Percentiles rank a stretch among this genome's conserved stretches.
Evolutionary conservation across 2,113 vertebrate genomes (phyloP).

Genomic region (Catagonus wagneri): DNA sequence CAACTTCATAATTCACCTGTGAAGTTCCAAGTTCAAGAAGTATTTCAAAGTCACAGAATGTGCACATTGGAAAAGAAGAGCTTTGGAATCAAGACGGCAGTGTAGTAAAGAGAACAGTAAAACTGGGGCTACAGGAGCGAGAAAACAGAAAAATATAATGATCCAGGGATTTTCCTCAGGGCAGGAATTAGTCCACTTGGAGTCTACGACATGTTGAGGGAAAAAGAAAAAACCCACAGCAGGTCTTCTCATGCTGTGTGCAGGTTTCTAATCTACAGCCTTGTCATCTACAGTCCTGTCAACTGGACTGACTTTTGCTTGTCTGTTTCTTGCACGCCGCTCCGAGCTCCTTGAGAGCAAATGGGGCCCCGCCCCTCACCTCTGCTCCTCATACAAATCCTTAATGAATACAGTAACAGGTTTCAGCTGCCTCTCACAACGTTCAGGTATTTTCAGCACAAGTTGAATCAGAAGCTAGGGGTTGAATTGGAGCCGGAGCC

Average conservation of each 20-base stretch:
- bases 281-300: rapidly evolving
- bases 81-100: not conserved
- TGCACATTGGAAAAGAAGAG: not conserved
- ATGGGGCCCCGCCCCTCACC: not conserved
- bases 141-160: not conserved
- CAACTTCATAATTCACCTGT: not conserved
- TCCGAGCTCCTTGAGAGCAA: not conserved
- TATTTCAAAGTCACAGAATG: conserved; percentile 5
- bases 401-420: not conserved
- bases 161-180: not conserved
- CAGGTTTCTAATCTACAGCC: not conserved
- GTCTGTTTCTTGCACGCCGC: not conserved
- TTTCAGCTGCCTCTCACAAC: not conserved
- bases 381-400: not conserved
- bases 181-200: not conserved
- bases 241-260: not conserved
- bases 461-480: too few relatives aligned
- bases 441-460: not conserved
- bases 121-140: too few relatives aligned
- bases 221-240: not conserved
- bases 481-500: too few relatives aligned
- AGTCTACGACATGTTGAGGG: too few relatives aligned
- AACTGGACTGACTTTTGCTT: not conserved
- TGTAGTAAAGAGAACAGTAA: not conserved
- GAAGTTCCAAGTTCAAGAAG: not conserved